Evolutionary conservation across 1,140 invertebrate genomes (phyloP).

Genomic region (Babylonia areolata): DNA sequence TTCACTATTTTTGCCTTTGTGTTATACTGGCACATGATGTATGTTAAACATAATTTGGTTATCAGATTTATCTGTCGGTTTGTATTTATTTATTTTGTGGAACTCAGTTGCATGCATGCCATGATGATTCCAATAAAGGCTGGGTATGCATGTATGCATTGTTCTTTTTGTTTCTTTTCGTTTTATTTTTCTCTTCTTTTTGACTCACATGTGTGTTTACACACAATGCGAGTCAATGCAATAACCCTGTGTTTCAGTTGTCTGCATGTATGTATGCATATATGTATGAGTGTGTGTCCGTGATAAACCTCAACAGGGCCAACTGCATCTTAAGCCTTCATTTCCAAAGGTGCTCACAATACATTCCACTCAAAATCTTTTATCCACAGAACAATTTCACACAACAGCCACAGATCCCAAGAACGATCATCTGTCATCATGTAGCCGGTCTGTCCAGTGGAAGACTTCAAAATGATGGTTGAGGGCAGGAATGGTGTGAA

Average conservation of each 20-base stretch:
- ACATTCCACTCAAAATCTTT: not conserved
- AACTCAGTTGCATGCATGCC: too few relatives aligned
- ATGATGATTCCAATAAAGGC: not conserved
- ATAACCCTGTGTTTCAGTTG: too few relatives aligned
- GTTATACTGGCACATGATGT: too few relatives aligned
- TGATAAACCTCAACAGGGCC: not conserved
- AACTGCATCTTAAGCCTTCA: not conserved
- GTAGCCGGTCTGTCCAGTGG: not conserved
- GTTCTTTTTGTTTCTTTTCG: too few relatives aligned
- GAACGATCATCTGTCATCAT: not conserved
- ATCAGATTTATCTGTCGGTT: too few relatives aligned
- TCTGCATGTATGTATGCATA: not conserved
- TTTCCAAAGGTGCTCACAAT: too few relatives aligned
- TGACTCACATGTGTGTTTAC: too few relatives aligned
- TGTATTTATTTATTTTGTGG: too few relatives aligned
- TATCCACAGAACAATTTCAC: not conserved
- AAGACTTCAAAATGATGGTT: slow-evolving; percentile 95
- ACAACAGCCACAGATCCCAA: not conserved
- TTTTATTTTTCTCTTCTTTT: too few relatives aligned
- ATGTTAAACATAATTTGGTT: too few relatives aligned
- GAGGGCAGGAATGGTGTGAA: slow-evolving; percentile 87
- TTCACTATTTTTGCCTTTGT: too few relatives aligned
- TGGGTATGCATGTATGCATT: not conserved
- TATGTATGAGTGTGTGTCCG: slow-evolving; percentile 1
- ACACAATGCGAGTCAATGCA: too few relatives aligned